Base-by-base conservation (phyloP, 1,140 invertebrate genomes). In the Drosophila dunni region DNA sequence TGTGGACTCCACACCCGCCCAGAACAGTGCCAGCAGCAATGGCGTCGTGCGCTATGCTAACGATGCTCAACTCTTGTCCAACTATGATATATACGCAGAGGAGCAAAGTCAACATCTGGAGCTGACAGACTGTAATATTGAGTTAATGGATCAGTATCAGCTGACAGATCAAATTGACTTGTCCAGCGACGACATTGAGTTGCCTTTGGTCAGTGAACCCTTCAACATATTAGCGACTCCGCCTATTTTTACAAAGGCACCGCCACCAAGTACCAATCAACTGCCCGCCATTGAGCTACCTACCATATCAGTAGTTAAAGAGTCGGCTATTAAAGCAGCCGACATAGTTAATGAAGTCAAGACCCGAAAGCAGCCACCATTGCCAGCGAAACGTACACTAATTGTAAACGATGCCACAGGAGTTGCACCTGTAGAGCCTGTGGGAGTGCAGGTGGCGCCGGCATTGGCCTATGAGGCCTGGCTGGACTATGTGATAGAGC, bases 101-200 rank as follows among this genome's bases (percentile, higher is more conserved):
- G 58, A 72, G 3, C 63, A 81, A 9, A 76, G 75, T 44, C 66
- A 71, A 8, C 83, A 77, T 51, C 42, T 91, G 4, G 84, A 90
- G 42, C 45, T 90, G 5, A 90, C 85, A 2, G 90, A 91, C 42
- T 91, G 90, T 69, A 92, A 91, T 38, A 91, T 91, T 45, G 90
- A 91, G 33, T 61, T 91, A 5, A 91, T 91, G 90, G 90, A 91
- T 66, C 83, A 91, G 36, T 91, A 79, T 53, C 84, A 91, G 53
- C 63, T 88, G 10, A 91, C 90, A 8, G 79, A 91, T 67, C 90
- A 91, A 67, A 83, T 91, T 7, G 90, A 91, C 56, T 46, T 91
- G n/a, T 79, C 71, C 50, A 91, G 88, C 51, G 90, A 79, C 6
- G 90, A 92, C 4, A 86, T 91, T 44, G 72, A 79, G 44, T 15